Evolutionary conservation across 2,888 invertebrate species (phyloP).

Genomic region (Nasonovia ribisnigri): DNA sequence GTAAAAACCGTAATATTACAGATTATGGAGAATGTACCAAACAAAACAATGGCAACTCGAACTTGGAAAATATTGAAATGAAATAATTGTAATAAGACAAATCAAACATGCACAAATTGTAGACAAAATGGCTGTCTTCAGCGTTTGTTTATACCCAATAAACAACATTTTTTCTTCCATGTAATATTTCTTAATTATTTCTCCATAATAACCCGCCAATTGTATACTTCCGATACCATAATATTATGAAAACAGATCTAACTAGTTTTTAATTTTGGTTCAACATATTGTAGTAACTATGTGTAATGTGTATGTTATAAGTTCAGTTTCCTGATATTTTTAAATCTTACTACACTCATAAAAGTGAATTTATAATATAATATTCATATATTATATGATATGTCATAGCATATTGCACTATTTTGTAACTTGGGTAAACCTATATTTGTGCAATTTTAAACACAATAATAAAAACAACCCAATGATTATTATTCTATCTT

Average conservation of each 20-base stretch:
- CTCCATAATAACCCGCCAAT: neutral
- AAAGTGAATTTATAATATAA: too few relatives aligned
- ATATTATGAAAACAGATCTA: neutral
- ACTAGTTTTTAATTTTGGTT: neutral
- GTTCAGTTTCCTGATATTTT: too few relatives aligned
- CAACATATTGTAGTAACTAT: neutral
- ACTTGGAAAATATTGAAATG: neutral
- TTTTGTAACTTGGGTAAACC: too few relatives aligned
- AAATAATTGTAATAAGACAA: neutral
- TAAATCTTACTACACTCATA: too few relatives aligned
- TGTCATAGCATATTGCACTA: too few relatives aligned
- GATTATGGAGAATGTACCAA: neutral
- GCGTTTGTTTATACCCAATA: constrained; percentile 26
- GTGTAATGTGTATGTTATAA: too few relatives aligned
- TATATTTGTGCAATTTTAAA: too few relatives aligned
- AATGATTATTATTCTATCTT: too few relatives aligned
- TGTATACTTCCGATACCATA: neutral
- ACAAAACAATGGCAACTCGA: neutral
- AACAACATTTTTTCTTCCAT: neutral
- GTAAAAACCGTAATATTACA: neutral
- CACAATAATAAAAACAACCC: too few relatives aligned
- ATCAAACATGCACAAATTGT: neutral
- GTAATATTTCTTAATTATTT: neutral
- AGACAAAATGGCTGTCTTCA: constrained; percentile 48
- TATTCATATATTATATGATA: too few relatives aligned